Conservation (phyloP, 1,140 invertebrate species). For the Caenorhabditis latens region DNA sequence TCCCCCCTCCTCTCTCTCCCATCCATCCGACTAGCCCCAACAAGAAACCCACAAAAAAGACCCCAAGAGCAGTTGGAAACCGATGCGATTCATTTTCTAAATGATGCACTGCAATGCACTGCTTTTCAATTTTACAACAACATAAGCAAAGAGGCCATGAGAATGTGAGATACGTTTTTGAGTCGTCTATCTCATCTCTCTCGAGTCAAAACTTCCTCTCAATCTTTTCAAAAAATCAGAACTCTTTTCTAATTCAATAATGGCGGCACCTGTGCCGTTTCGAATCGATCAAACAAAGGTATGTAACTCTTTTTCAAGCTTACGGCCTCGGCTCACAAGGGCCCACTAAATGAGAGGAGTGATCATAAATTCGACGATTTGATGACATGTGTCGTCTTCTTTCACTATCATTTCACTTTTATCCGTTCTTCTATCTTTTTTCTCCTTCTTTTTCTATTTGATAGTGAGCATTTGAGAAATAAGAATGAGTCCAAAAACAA, state of each 20-base stretch:
- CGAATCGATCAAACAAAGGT: slow-evolving; percentile 51
- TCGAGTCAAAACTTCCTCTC: not conserved
- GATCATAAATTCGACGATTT: slow-evolving; percentile 9
- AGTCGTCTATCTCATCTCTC: not conserved
- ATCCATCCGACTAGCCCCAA: not conserved
- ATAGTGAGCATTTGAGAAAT: not conserved
- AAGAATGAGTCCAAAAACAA: not conserved
- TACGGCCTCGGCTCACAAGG: not conserved
- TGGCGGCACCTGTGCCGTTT: slow-evolving; percentile 53
- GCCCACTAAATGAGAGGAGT: not conserved
- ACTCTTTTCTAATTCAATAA: slow-evolving; percentile 32
- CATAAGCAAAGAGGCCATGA: slow-evolving; percentile 16
- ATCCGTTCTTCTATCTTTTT: slow-evolving; percentile 15
- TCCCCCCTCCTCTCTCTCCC: not conserved
- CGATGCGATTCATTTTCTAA: slow-evolving; percentile 36
- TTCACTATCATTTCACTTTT: slow-evolving; percentile 26
- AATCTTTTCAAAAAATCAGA: slow-evolving; percentile 40
- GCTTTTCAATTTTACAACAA: slow-evolving; percentile 59
- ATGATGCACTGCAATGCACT: slow-evolving; percentile 27
- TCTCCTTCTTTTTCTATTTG: not conserved
- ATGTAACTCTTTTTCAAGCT: slow-evolving; percentile 1
- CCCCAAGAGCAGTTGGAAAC: no score
- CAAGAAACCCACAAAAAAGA: not conserved
- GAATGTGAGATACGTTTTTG: slow-evolving; percentile 34
- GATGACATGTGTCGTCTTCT: slow-evolving; percentile 55